A percentile compares a stretch with the other conserved stretches of the same genome.
phyloP scores from a whole-genome alignment of 2,113 vertebrate genomes.

The Antigone vipio region DNA sequence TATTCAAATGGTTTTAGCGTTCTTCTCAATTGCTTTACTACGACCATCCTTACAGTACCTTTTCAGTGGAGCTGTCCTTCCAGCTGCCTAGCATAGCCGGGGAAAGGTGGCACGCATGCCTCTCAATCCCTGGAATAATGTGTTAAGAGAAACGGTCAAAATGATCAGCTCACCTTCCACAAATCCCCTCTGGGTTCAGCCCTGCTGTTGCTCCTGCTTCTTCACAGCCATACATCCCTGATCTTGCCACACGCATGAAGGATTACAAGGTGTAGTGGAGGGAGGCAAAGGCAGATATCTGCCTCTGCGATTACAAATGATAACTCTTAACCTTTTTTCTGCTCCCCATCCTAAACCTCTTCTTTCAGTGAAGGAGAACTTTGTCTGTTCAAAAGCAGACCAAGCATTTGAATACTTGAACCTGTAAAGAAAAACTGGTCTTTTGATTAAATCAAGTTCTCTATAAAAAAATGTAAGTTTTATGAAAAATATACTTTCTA shows the following conservation, averaged over 20 bases:
- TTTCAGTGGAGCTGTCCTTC: background rate
- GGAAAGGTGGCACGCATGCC: background rate
- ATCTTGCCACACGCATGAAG: background rate
- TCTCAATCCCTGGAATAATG: background rate
- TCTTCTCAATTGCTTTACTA: background rate
- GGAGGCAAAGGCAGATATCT: background rate
- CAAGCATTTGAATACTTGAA: background rate
- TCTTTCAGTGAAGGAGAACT: background rate
- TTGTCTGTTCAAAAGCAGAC: background rate
- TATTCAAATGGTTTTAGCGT: background rate
- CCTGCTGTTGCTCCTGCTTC: background rate
- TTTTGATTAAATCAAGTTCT: background rate
- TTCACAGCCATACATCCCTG: background rate
- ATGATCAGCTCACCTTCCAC: background rate
- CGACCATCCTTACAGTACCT: background rate
- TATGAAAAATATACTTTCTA: background rate
- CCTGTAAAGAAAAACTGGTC: background rate
- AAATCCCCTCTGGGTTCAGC: background rate
- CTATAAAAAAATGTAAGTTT: background rate
- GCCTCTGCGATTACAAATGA: background rate
- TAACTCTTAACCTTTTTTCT: background rate
- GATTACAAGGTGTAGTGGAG: background rate
- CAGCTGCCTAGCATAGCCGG: background rate
- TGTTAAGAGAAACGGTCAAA: background rate
- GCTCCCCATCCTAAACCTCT: background rate